phyloP scores from a whole-genome alignment of 2,797 vertebrate genomes.

The Telmatherina bonti region DNA sequence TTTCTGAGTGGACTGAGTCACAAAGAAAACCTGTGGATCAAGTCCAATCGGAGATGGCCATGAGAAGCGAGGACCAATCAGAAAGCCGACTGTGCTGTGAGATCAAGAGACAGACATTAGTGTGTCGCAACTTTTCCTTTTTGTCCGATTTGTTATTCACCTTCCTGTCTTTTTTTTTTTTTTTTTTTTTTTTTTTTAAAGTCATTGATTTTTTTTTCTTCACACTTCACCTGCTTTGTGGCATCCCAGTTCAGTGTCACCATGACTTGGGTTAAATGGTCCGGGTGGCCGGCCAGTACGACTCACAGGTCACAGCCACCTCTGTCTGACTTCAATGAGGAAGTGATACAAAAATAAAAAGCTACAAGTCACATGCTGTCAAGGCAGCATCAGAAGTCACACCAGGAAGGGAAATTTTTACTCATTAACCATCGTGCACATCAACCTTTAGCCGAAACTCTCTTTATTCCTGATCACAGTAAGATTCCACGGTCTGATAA shows the following conservation, averaged over 20 bases:
- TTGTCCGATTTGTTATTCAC: slow-evolving; percentile 7
- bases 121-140: slow-evolving; percentile 6
- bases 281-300: slow-evolving; percentile 15
- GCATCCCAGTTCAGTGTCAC: slow-evolving; percentile 16
- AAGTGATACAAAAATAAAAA: slow-evolving; percentile 43
- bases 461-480: background rate
- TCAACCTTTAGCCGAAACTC: background rate
- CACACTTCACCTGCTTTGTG: background rate
- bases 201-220: background rate
- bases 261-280: slow-evolving; percentile 45
- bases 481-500: background rate
- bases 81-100: background rate
- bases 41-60: slow-evolving; percentile 57
- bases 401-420: background rate
- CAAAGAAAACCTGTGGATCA: slow-evolving; percentile 47
- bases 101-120: slow-evolving; percentile 4
- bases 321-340: slow-evolving; percentile 33
- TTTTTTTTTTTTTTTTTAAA: background rate
- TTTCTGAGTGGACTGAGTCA: slow-evolving; percentile 50
- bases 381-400: slow-evolving; percentile 3
- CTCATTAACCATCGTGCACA: background rate
- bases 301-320: slow-evolving; percentile 42
- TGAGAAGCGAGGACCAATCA: slow-evolving; percentile 4
- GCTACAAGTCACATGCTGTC: slow-evolving; percentile 6
- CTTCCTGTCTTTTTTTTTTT: no score